phyloP scores from a whole-genome alignment of 2,113 vertebrate genomes.

The Caretta caretta region DNA sequence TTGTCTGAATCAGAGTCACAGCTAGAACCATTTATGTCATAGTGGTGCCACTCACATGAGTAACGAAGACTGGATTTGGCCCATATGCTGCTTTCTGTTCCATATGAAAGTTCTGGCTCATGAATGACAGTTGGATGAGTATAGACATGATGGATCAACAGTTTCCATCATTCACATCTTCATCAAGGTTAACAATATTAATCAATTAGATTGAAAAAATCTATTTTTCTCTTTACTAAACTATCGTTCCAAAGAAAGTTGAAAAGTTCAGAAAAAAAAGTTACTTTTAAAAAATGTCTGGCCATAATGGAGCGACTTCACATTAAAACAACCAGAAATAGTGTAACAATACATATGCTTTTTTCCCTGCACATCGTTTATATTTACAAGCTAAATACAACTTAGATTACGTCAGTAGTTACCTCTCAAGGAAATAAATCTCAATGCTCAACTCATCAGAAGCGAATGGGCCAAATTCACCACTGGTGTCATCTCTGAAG shows the following conservation, averaged over 20 bases:
- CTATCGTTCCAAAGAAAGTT: not conserved
- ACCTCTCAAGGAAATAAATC: not conserved
- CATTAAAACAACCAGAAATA: not conserved
- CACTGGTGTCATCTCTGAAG: fast-evolving
- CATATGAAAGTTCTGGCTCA: not conserved
- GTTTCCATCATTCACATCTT: not conserved
- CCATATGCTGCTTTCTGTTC: not conserved
- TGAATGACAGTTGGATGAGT: not conserved
- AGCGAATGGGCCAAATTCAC: not conserved
- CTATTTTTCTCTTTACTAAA: no score
- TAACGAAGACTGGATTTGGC: not conserved
- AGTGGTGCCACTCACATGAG: not conserved
- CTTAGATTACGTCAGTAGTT: not conserved
- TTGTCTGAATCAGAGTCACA: not conserved
- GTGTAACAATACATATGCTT: not conserved
- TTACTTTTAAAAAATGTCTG: not conserved
- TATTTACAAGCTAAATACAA: not conserved
- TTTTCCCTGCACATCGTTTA: not conserved
- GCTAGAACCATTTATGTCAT: not conserved
- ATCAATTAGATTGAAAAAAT: not conserved
- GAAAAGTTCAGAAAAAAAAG: not conserved
- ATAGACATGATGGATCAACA: not conserved
- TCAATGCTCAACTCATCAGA: fast-evolving
- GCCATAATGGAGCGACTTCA: not conserved
- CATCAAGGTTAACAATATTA: not conserved